Conservation (phyloP, 2,797 vertebrate genomes). For the Rhinoraja longicauda region DNA sequence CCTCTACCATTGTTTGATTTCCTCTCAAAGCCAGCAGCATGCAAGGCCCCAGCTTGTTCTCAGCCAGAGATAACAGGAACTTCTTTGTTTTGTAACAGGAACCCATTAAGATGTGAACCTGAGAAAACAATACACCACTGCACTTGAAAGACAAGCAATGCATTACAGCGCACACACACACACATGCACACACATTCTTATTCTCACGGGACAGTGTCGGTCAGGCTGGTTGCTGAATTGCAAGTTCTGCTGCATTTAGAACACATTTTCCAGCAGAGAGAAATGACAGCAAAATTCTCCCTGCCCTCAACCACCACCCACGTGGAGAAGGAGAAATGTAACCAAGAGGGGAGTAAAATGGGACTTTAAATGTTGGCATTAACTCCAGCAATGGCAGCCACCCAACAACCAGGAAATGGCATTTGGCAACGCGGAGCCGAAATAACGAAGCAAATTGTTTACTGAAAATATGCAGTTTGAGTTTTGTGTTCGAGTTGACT, state of each 20-base stretch:
- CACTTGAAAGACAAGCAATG: not conserved
- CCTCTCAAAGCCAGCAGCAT: constrained; percentile 94
- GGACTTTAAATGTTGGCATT: not conserved
- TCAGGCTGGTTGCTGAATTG: not conserved
- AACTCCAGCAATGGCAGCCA: not conserved
- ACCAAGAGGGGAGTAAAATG: not conserved
- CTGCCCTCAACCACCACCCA: not conserved
- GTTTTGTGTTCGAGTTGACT: not conserved
- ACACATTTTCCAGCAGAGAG: not conserved
- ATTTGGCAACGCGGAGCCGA: no score
- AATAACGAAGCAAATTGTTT: not conserved
- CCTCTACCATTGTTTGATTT: constrained; percentile 99
- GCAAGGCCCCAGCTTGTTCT: constrained; percentile 96
- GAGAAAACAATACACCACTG: constrained; percentile 8
- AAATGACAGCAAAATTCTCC: no score
- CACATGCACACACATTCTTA: not conserved
- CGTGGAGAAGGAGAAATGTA: not conserved
- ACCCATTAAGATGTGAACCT: constrained; percentile 99
- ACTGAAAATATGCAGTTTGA: not conserved
- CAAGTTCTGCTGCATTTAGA: not conserved
- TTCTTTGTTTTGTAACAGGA: constrained; percentile 99
- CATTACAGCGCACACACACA: not conserved
- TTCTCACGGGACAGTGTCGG: not conserved
- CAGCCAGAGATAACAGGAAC: constrained; percentile 92
- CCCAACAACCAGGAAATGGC: not conserved